Evolutionary conservation across 2,113 vertebrate genomes (phyloP), one percentile per base, ranked within the genome.

Genomic region (Camelus bactrianus): DNA sequence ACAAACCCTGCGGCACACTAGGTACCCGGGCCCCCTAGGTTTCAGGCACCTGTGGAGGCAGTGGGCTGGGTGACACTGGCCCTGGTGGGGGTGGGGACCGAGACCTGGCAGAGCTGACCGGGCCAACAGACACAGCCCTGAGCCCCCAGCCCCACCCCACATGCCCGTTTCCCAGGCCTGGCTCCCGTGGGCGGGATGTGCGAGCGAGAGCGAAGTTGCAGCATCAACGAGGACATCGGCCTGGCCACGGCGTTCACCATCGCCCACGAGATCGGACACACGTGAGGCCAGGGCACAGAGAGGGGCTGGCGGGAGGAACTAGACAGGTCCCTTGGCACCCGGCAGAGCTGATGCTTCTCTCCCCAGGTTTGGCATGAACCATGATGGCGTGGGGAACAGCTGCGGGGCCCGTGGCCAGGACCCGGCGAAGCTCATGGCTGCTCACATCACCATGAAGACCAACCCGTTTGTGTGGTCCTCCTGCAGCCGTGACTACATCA

Each of bases 401-500:
- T 99, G 99, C 3, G 99, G 99, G 76, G 99, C 99, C 28, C 99
- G 99, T 4, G 99, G 99, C 94, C 99, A 99, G 97, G 99, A 99
- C 98, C 99, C 99, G 0, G 99, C 99, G 69, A 99, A 99, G 98
- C 99, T 99, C 95, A 99, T 99, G 99, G 99, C 99, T 1, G 99
- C 99, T 73, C 99, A 99, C 98, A 99, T 99, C 97, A 99, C 99
- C 97, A 99, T 99, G 99, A 99, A 99, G 98, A 99, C 99, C 58
- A 99, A 99, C 98, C 99, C 99, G 0, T 99, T 99, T 32, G 99
- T 99, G 79, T 99, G 99, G 99, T 99, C 99, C 0, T 99, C 99
- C 0, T 99, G 99, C 97, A 99, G 99, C 98, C 98, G 99, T 1
- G 99, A 99, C 97, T 99, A 99, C 98, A 99, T 99, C 98, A 99